Evolutionary conservation across 2,888 invertebrate genomes (phyloP), one percentile per base, ranked within the genome.

Genomic region (Zootermopsis nevadensis): DNA sequence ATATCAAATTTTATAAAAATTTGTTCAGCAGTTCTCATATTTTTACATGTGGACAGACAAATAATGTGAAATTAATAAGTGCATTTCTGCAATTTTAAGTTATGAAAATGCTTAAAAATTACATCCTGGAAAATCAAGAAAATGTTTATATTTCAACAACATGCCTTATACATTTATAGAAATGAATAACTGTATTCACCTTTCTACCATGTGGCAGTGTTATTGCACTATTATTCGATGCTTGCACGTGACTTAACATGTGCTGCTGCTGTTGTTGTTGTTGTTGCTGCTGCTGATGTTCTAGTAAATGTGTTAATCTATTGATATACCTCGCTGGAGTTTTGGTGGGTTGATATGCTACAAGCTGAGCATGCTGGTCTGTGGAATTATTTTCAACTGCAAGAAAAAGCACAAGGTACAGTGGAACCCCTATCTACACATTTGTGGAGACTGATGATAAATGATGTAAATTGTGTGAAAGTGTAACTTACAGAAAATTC

Each of bases 141-240:
- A 48, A 48, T 48, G 4, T 38, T 38, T 48, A 48, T 3, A 48
- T 48, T 19, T 19, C 15, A 48, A 48, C 48, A 48, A 8, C 19
- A 8, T 19, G 0, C 19, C 19, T 48, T 48, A 19, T 3, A 48
- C 19, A 15, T 19, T 19, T 48, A 3, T 19, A 48, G 15, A 48
- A 3, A 48, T 3, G 15, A 3, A 48, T 0, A 48, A 48, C 19
- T 0, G 12, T 15, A 48, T 15, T 24, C 33, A 79, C 79, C 60
- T 79, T 79, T n/a, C 60, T 22, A 30, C 79, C 79, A 66, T 79
- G 66, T n/a, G 55, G n/a, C 22, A 79, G 15, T 33, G 79, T 79
- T 0, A 66, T 27, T 0, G 27, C 1, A 48, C 30, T 79, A 4
- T 66, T 79, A 12, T 55, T 55, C 24, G 66, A n/a, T 0, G 55